These are phyloP conservation scores for Gymnocephalus cernua DNA, from an alignment of 2,113 vertebrate genomes.

Conservation along the genomic window DNA sequence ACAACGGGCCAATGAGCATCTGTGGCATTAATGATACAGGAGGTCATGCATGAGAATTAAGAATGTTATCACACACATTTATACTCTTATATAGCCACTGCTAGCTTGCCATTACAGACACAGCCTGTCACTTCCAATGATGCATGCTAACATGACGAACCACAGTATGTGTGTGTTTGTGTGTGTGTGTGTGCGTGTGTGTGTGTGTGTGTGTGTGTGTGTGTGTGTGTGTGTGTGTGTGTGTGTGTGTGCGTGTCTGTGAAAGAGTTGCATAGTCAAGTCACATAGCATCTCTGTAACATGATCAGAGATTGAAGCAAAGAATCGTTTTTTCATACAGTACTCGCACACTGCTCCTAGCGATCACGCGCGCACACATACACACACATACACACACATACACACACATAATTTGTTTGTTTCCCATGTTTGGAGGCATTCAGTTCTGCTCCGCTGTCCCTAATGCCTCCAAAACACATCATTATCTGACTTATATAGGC, in stretches of 20 bases:
- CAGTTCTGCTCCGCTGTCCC: slow-evolving; percentile 76
- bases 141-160: slow-evolving; percentile 52
- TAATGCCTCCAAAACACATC: slow-evolving; percentile 81
- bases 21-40: slow-evolving; percentile 39
- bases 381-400: background rate
- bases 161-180: slow-evolving; percentile 16
- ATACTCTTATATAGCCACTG: slow-evolving; percentile 43
- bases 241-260: slow-evolving; percentile 32
- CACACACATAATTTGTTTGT: slow-evolving; percentile 75
- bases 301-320: slow-evolving; percentile 69
- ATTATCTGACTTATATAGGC: slow-evolving; percentile 81
- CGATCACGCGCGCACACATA: slow-evolving; percentile 2
- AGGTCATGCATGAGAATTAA: slow-evolving; percentile 50
- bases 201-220: slow-evolving; percentile 24
- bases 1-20: slow-evolving; percentile 65
- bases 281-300: slow-evolving; percentile 71
- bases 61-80: slow-evolving; percentile 50
- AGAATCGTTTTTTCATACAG: slow-evolving; percentile 72
- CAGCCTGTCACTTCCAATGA: slow-evolving; percentile 71
- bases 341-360: slow-evolving; percentile 47
- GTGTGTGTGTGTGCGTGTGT: slow-evolving; percentile 36
- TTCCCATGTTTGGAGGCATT: slow-evolving; percentile 80
- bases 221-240: slow-evolving; percentile 13
- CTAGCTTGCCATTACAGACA: slow-evolving; percentile 59
- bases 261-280: slow-evolving; percentile 40